Evolutionary conservation across 2,888 invertebrate genomes (phyloP).

Genomic region (Augochlorella aurata): DNA sequence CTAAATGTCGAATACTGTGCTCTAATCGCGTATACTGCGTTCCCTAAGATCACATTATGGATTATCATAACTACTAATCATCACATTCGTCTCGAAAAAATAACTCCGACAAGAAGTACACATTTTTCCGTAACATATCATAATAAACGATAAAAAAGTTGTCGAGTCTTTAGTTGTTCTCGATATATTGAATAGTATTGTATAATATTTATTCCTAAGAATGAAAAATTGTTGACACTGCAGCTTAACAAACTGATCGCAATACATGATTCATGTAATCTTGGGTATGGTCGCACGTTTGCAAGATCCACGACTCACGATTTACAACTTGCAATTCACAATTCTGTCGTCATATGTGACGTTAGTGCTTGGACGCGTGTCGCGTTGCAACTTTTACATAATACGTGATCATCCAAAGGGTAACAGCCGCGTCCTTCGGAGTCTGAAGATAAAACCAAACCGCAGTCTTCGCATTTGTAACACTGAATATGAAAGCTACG

Average conservation of each 20-base stretch:
- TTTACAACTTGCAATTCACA: constrained; percentile 81
- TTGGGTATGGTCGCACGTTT: not conserved
- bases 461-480: constrained; percentile 98
- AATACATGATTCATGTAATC: not conserved
- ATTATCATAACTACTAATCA: constrained; percentile 35
- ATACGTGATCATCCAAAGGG: constrained; percentile 97
- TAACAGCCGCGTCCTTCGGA: constrained; percentile 98
- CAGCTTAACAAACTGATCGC: constrained; percentile 20
- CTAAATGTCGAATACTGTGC: constrained; percentile 58
- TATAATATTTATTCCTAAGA: constrained; percentile 10
- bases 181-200: constrained; percentile 1
- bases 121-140: not conserved
- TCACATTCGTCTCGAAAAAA: constrained; percentile 51
- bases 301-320: not conserved
- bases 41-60: constrained; percentile 66
- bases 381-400: constrained; percentile 98
- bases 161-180: not conserved
- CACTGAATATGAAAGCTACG: constrained; percentile 98
- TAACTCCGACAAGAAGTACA: constrained; percentile 24
- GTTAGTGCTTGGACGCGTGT: constrained; percentile 95
- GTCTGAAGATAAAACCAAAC: constrained; percentile 94
- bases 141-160: constrained; percentile 22
- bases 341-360: constrained; percentile 89
- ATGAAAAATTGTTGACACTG: constrained; percentile 25
- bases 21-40: constrained; percentile 48